These are phyloP conservation scores for Prionace glauca DNA, from an alignment of 2,797 vertebrate species.

Conservation along the genomic window DNA sequence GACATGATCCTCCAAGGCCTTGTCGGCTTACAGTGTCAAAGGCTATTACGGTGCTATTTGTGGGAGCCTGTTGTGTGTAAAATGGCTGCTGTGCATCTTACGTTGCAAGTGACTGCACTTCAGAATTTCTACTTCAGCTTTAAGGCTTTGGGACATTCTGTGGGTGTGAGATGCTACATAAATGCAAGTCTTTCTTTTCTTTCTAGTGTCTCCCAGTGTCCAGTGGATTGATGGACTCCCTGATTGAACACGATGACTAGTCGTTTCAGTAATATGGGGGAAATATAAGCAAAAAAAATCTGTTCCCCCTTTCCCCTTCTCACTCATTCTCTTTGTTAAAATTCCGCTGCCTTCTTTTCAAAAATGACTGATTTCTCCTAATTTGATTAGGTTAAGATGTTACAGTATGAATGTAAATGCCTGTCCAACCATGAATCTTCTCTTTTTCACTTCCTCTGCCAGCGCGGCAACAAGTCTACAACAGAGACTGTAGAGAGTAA, in stretches of 20 bases:
- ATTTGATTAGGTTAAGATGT: not conserved
- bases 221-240: not conserved
- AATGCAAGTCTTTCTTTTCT: too few relatives aligned
- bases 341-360: not conserved
- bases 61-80: too few relatives aligned
- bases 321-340: not conserved
- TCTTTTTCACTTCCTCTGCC: not conserved
- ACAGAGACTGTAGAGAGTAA: not conserved
- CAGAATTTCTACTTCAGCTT: too few relatives aligned
- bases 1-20: too few relatives aligned
- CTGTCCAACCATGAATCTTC: not conserved
- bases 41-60: too few relatives aligned
- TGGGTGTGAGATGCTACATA: too few relatives aligned
- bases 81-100: too few relatives aligned
- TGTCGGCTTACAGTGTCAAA: too few relatives aligned
- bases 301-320: not conserved
- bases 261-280: not conserved
- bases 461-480: not conserved
- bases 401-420: not conserved
- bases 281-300: not conserved
- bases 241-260: not conserved
- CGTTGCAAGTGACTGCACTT: too few relatives aligned
- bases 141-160: too few relatives aligned
- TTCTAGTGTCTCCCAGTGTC: not conserved
- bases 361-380: not conserved